Conservation (phyloP, 2,113 vertebrate species). For the Helogale parvula region DNA sequence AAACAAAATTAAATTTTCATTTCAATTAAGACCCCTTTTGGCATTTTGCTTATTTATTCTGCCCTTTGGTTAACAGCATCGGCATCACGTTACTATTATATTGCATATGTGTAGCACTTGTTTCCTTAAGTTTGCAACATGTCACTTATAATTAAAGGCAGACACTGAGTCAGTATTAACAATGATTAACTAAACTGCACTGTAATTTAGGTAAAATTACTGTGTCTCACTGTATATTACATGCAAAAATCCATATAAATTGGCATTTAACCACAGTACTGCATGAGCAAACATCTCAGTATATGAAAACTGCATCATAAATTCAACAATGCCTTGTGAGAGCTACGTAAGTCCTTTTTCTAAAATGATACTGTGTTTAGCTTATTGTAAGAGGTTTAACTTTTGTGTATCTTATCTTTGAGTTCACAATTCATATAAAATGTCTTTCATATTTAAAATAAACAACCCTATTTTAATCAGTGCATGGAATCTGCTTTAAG, state of each 20-base stretch:
- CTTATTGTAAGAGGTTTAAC: conserved; percentile 86
- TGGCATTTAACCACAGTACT: conserved; percentile 80
- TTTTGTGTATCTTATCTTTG: conserved; percentile 79
- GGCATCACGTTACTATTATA: conserved; percentile 79
- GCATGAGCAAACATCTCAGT: conserved; percentile 74
- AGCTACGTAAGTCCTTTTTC: conserved; percentile 75
- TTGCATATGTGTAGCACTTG: conserved; percentile 80
- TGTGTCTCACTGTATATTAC: conserved; percentile 83
- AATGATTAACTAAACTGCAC: conserved; percentile 84
- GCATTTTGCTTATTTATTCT: conserved; percentile 86
- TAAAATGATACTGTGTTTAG: conserved; percentile 85
- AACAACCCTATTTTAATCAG: conserved; percentile 84
- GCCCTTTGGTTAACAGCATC: conserved; percentile 89
- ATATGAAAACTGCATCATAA: conserved; percentile 82
- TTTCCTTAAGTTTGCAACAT: conserved; percentile 81
- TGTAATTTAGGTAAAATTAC: conserved; percentile 86
- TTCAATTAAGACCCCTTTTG: conserved; percentile 88
- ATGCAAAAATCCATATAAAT: conserved; percentile 80
- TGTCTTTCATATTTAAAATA: conserved; percentile 80
- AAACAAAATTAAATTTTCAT: conserved; percentile 87
- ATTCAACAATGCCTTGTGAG: conserved; percentile 81
- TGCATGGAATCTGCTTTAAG: conserved; percentile 81
- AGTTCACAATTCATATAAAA: conserved; percentile 77
- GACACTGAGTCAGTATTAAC: conserved; percentile 82
- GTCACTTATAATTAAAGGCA: conserved; percentile 80